These are phyloP conservation scores for Corydoras maculifer DNA, from an alignment of 2,113 vertebrate species.

Conservation along the genomic window DNA sequence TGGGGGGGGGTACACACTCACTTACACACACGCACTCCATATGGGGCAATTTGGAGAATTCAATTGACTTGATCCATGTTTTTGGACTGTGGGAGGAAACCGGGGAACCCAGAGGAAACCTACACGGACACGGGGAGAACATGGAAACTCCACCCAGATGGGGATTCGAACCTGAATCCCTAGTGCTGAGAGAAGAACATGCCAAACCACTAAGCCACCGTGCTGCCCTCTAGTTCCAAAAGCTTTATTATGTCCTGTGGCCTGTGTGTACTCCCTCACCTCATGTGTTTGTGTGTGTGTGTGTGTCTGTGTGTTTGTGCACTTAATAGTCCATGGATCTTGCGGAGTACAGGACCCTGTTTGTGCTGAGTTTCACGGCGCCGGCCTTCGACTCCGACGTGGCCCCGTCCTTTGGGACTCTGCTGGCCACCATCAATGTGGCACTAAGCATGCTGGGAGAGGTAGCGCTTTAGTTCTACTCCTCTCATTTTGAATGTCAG, in stretches of 20 bases:
- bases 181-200: too few species aligned
- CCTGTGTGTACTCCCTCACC: too few species aligned
- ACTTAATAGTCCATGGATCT: conserved; percentile 83
- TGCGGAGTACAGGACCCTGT: conserved; percentile 85
- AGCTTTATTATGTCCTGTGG: background rate
- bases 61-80: too few species aligned
- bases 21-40: too few species aligned
- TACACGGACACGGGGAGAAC: too few species aligned
- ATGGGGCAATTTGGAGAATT: too few species aligned
- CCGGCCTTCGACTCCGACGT: conserved; percentile 91
- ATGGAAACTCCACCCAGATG: too few species aligned
- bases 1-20: too few species aligned
- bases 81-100: too few species aligned
- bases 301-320: conserved; percentile 8
- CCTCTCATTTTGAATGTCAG: background rate
- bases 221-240: background rate
- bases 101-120: too few species aligned
- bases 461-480: conserved; percentile 55
- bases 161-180: too few species aligned
- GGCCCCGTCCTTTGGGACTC: conserved; percentile 92
- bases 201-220: too few species aligned
- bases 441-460: conserved; percentile 89
- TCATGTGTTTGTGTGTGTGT: background rate
- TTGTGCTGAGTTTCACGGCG: conserved; percentile 88
- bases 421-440: conserved; percentile 91